Conservation (phyloP, 2,797 vertebrate genomes). For the Oreonectes daqikongensis region DNA sequence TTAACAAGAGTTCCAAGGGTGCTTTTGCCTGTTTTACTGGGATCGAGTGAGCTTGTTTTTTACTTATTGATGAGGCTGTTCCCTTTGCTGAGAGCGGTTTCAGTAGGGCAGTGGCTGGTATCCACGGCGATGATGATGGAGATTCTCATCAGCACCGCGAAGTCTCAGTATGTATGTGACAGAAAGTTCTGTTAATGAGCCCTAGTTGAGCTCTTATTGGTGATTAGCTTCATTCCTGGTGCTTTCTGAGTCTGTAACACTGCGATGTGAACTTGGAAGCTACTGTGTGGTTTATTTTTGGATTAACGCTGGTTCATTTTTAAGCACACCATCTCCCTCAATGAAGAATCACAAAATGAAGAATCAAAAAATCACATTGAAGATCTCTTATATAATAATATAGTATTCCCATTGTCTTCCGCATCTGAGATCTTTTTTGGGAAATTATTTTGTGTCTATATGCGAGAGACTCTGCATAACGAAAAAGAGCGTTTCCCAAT, state of each 20-base stretch:
- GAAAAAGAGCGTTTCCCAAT: too few species aligned
- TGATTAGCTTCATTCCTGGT: neutral
- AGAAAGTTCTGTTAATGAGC: conserved; percentile 20
- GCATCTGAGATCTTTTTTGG: too few species aligned
- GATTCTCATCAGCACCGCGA: neutral
- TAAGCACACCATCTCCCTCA: conserved; percentile 35
- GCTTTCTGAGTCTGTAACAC: neutral
- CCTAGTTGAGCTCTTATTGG: neutral
- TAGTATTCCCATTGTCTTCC: neutral
- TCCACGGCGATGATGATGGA: neutral
- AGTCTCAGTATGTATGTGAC: conserved; percentile 16
- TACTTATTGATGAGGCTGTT: conserved; percentile 30
- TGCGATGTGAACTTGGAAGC: conserved; percentile 16
- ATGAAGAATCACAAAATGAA: conserved; percentile 22
- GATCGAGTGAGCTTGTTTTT: conserved; percentile 29
- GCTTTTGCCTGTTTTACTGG: conserved; percentile 5
- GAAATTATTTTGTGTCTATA: too few species aligned
- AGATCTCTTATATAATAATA: conserved; percentile 5
- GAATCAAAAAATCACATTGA: neutral
- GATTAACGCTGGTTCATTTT: conserved; percentile 37
- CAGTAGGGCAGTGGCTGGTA: neutral
- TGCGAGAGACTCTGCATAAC: too few species aligned
- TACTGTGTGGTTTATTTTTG: conserved; percentile 39
- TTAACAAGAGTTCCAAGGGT: conserved; percentile 10
- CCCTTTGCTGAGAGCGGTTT: neutral